A percentile compares a stretch with the other conserved stretches of the same genome.
Evolutionary conservation across 2,113 vertebrate genomes (phyloP).

Genomic region (Machaerirhynchus nigripectus): DNA sequence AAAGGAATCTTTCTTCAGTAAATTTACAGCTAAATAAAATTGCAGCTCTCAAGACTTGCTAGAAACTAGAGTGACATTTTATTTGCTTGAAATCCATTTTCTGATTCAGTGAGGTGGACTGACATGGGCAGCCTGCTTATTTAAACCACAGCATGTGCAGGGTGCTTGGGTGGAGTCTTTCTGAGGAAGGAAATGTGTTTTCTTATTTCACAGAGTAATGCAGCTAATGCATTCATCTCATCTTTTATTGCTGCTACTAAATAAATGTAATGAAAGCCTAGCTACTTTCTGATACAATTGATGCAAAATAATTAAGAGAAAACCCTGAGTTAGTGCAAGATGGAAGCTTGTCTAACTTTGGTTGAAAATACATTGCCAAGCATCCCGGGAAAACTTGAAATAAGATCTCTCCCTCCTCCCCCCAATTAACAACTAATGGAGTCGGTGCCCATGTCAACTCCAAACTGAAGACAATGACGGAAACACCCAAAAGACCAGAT

Average conservation of each 20-base stretch:
- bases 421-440: neutral
- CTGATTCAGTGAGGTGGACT: constrained; percentile 27
- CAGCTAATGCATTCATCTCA: neutral
- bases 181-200: neutral
- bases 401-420: neutral
- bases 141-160: neutral
- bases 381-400: neutral
- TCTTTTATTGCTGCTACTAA: neutral
- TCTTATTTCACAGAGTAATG: neutral
- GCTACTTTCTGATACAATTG: neutral
- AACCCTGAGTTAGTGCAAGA: neutral
- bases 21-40: constrained; percentile 52
- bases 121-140: neutral
- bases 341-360: neutral
- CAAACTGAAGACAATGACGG: neutral
- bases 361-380: neutral
- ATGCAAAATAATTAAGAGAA: neutral
- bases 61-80: constrained; percentile 46
- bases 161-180: neutral
- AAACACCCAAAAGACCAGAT: neutral
- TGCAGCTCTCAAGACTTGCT: neutral
- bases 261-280: neutral
- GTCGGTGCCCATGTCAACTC: neutral
- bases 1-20: constrained; percentile 35
- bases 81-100: constrained; percentile 51